These are phyloP conservation scores for Climacteris rufus DNA, from an alignment of 2,113 vertebrate species.

Conservation along the genomic window DNA sequence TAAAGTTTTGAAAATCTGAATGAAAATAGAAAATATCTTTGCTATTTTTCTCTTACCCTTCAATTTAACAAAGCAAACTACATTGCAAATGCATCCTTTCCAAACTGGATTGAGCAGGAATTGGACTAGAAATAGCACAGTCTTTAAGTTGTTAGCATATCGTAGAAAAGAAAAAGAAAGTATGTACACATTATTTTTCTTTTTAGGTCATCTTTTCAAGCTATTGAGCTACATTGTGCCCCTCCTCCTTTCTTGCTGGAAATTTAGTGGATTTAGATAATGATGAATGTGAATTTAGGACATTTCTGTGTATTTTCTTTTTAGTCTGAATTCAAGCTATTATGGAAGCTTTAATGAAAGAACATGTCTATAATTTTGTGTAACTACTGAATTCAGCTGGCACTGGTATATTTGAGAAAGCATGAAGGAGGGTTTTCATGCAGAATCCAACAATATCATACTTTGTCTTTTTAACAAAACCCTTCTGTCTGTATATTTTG, in stretches of 20 bases:
- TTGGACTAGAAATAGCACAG: background rate
- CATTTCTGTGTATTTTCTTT: background rate
- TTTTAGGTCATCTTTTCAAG: background rate
- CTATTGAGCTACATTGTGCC: background rate
- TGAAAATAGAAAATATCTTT: background rate
- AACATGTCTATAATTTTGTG: background rate
- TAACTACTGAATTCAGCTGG: background rate
- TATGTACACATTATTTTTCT: background rate
- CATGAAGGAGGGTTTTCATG: background rate
- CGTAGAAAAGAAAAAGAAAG: background rate
- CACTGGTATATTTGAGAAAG: background rate
- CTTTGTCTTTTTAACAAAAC: constrained; percentile 38
- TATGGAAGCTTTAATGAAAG: constrained; percentile 15
- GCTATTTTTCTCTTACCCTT: background rate
- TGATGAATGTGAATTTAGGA: background rate
- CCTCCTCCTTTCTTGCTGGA: background rate
- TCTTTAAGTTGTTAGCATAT: background rate
- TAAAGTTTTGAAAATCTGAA: background rate
- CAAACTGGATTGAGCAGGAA: background rate
- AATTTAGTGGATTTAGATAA: background rate
- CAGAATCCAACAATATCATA: background rate
- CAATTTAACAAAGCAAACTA: background rate
- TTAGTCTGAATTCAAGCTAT: background rate
- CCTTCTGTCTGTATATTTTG: constrained; percentile 32
- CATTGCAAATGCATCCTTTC: background rate